A percentile compares a stretch with the other conserved stretches of the same genome.
These are phyloP conservation scores for Florisuga fusca DNA, from an alignment of 2,797 vertebrate genomes.

Conservation along the genomic window DNA sequence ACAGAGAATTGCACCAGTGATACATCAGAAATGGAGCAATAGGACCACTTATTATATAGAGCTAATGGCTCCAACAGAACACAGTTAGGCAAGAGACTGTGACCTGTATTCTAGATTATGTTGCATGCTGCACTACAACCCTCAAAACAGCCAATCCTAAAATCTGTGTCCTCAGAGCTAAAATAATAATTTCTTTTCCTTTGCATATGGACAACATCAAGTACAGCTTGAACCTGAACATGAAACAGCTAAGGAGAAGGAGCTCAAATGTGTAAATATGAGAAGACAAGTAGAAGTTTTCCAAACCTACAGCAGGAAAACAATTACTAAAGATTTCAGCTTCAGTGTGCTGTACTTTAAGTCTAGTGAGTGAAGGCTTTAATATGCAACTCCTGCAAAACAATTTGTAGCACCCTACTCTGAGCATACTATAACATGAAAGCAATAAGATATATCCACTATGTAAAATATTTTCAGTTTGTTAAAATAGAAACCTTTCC, in stretches of 20 bases:
- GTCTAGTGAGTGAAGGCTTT: neutral
- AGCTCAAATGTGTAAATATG: fast-evolving
- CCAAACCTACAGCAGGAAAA: neutral
- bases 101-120: neutral
- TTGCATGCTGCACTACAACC: neutral
- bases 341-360: neutral
- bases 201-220: fast-evolving
- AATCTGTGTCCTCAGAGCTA: neutral
- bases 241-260: neutral
- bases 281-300: neutral
- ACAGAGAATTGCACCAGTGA: neutral
- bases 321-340: neutral
- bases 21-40: neutral
- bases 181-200: neutral
- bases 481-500: neutral
- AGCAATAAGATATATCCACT: neutral
- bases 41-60: neutral
- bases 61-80: neutral
- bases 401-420: neutral
- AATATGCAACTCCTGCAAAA: neutral
- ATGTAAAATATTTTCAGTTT: neutral
- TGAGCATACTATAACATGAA: neutral
- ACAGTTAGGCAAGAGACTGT: neutral
- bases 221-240: neutral
- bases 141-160: neutral